phyloP scores from a whole-genome alignment of 2,888 invertebrate species.

The Drosophila conformis region DNA sequence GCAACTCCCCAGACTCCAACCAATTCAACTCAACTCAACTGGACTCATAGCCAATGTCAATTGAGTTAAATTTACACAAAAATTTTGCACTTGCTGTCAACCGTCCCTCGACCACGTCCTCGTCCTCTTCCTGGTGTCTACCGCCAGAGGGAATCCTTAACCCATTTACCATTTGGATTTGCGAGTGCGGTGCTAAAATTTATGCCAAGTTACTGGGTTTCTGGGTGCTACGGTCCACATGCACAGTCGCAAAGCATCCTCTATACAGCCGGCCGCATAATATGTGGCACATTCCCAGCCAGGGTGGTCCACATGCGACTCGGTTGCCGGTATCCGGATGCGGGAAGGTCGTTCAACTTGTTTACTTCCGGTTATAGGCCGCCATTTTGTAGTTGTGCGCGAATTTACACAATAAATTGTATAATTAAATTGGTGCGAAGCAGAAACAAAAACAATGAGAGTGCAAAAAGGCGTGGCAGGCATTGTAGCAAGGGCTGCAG shows the following conservation, averaged over 20 bases:
- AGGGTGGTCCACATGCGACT: not conserved
- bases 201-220: conserved; percentile 75
- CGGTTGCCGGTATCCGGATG: conserved; percentile 11
- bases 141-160: conserved; percentile 50
- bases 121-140: not conserved
- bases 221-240: conserved; percentile 40
- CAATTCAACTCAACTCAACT: conserved; percentile 16
- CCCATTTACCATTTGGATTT: conserved; percentile 64
- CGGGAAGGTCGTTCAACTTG: conserved; percentile 75
- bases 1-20: conserved; percentile 16
- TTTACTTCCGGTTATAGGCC: conserved; percentile 68
- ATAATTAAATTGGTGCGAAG: conserved; percentile 77
- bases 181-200: conserved; percentile 69
- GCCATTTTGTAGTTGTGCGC: conserved; percentile 73
- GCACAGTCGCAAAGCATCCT: conserved; percentile 14
- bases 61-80: conserved; percentile 77
- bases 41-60: conserved; percentile 69
- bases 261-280: conserved; percentile 60
- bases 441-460: conserved; percentile 37
- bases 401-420: conserved; percentile 77
- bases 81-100: conserved; percentile 41
- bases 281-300: conserved; percentile 76
- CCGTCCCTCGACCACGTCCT: not conserved
- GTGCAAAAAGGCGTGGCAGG: conserved; percentile 16
- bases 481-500: conserved; percentile 8